Conservation (phyloP, 2,797 vertebrate genomes). For the Microctenopoma stevenorrisi region DNA sequence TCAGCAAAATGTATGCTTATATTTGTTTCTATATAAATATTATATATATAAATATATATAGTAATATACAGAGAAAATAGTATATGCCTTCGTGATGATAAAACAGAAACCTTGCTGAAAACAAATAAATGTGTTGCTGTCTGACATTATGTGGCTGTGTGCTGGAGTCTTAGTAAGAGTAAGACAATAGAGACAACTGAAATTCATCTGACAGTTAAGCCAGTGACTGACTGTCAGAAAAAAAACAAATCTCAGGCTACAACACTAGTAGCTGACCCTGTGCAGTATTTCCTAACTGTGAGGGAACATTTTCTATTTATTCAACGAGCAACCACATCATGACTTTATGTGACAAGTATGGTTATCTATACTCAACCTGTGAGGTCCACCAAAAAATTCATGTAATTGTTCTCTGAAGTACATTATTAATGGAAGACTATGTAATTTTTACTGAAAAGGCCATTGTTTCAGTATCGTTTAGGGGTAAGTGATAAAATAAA, state of each 20-base stretch:
- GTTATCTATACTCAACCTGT: constrained; percentile 30
- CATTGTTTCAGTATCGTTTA: neutral
- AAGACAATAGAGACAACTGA: constrained; percentile 50
- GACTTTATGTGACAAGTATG: constrained; percentile 39
- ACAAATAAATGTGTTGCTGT: constrained; percentile 95
- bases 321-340: constrained; percentile 35
- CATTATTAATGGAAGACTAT: constrained; percentile 42
- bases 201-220: constrained; percentile 28
- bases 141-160: constrained; percentile 89
- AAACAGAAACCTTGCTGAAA: constrained; percentile 91
- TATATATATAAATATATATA: constrained; percentile 85
- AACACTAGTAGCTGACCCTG: constrained; percentile 39
- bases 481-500: neutral
- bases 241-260: constrained; percentile 46
- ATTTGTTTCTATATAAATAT: constrained; percentile 92
- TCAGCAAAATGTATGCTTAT: constrained; percentile 92
- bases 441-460: constrained; percentile 18
- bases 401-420: constrained; percentile 42
- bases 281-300: constrained; percentile 55
- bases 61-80: constrained; percentile 87
- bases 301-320: constrained; percentile 30
- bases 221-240: constrained; percentile 29
- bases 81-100: constrained; percentile 86
- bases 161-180: constrained; percentile 79
- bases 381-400: constrained; percentile 15